Evolutionary conservation across 2,888 invertebrate genomes (phyloP), one percentile per base, ranked within the genome.

Genomic region (Thyatira batis): DNA sequence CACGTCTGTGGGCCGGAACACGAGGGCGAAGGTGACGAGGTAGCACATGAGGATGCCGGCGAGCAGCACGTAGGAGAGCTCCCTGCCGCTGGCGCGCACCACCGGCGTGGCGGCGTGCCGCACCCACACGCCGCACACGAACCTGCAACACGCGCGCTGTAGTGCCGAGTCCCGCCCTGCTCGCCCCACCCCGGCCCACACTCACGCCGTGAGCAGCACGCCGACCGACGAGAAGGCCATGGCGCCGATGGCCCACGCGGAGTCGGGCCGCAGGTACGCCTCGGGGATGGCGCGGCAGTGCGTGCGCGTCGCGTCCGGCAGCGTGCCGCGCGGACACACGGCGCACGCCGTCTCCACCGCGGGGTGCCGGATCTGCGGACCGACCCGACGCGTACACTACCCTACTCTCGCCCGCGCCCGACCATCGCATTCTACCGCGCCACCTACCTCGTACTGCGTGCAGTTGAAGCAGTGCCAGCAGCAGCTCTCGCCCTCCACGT

Each of bases 161-260:
- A 23, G 20, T 33, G 20, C 30, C 20, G 49, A 51, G 48, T 33
- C 39, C 49, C 45, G 44, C 48, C n/a, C n/a, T n/a, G n/a, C n/a
- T n/a, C n/a, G n/a, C n/a, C 46, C 43, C 45, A 50, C 46, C 44
- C 30, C 51, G 55, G n/a, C 9, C 9, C 4, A 49, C 30, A 92
- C 92, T 78, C 84, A 94, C 83, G 94, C 81, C 11, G 95, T 98
- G 67, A 97, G 94, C 51, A 97, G 85, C 64, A 98, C 96, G 13
- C 99, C 98, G 0, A 95, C 94, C 8, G 96, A 94, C 28, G 97
- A 96, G 79, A 98, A 95, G 9, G 96, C 94, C 96, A 98, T 97
- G 10, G 98, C 98, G 0, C 97, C 98, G 57, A 98, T 97, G 3
- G 98, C 98, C 95, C 98, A 97, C 49, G 96, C 96, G 61, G 97